Evolutionary conservation across 2,888 invertebrate genomes (phyloP).

Genomic region (Aromia moschata): DNA sequence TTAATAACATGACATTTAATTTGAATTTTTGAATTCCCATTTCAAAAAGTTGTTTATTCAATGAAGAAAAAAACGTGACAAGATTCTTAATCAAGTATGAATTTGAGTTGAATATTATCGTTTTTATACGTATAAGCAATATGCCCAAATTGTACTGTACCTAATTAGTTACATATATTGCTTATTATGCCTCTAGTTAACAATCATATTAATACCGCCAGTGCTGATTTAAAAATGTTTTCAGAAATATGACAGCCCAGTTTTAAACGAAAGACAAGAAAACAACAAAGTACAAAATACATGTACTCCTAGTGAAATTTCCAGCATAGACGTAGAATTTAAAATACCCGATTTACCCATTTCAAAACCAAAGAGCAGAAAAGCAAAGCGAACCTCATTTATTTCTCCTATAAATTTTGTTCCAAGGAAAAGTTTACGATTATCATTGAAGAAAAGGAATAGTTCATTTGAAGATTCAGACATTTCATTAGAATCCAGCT

Average conservation of each 20-base stretch:
- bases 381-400: slow-evolving; percentile 19
- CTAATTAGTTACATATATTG: too few relatives aligned
- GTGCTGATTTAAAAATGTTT: too few relatives aligned
- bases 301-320: not conserved
- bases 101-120: too few relatives aligned
- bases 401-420: slow-evolving; percentile 38
- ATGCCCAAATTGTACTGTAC: too few relatives aligned
- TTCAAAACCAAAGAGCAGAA: slow-evolving; percentile 18
- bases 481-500: slow-evolving; percentile 3
- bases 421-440: slow-evolving; percentile 37
- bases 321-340: slow-evolving; percentile 25
- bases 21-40: too few relatives aligned
- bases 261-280: slow-evolving; percentile 6
- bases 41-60: too few relatives aligned
- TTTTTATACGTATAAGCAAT: too few relatives aligned
- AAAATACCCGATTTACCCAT: slow-evolving; percentile 42
- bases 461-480: not conserved
- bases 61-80: too few relatives aligned
- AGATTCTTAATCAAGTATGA: too few relatives aligned
- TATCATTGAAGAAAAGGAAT: slow-evolving; percentile 35
- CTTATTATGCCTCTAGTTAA: too few relatives aligned
- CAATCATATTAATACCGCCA: too few relatives aligned
- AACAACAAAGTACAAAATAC: not conserved
- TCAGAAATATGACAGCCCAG: slow-evolving; percentile 36
- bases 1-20: too few relatives aligned